Evolutionary conservation across 2,113 vertebrate genomes (phyloP).

Genomic region (Dendropsophus ebraccatus): DNA sequence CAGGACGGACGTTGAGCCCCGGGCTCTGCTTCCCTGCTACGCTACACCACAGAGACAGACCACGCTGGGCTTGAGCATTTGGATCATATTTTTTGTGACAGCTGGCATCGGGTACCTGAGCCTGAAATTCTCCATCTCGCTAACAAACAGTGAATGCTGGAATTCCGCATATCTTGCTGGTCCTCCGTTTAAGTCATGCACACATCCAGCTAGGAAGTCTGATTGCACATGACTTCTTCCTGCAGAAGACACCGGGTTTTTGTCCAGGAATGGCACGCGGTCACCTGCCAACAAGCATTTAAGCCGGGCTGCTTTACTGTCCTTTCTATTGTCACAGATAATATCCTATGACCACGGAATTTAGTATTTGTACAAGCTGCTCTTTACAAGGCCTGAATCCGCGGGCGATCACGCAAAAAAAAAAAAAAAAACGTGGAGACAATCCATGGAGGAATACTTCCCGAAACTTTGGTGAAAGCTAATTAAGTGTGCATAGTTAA

Average conservation of each 20-base stretch:
- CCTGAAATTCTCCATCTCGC: neutral
- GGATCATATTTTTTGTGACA: conserved; percentile 50
- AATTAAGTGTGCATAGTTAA: conserved; percentile 72
- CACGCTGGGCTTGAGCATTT: fast-evolving
- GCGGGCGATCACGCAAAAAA: conserved; percentile 59
- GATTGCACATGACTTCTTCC: conserved; percentile 11
- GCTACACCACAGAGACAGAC: neutral
- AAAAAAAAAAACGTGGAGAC: neutral
- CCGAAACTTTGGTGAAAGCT: conserved; percentile 68
- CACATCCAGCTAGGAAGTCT: neutral
- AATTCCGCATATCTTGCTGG: conserved; percentile 15
- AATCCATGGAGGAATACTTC: conserved; percentile 64
- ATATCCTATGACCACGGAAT: neutral
- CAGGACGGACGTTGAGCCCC: conserved; percentile 10
- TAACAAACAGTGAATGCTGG: conserved; percentile 6
- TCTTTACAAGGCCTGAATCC: conserved; percentile 52
- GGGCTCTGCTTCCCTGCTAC: conserved; percentile 10
- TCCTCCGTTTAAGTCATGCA: neutral
- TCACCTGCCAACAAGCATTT: neutral
- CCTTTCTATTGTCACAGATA: neutral
- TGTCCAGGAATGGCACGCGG: neutral
- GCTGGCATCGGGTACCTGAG: conserved; percentile 38
- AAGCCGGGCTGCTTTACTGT: neutral
- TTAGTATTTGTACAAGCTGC: conserved; percentile 57
- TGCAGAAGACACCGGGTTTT: neutral